Percentiles rank a stretch among this genome's conserved stretches.
Conservation (phyloP, 1,140 invertebrate genomes). For the Chrysoperla carnea region DNA sequence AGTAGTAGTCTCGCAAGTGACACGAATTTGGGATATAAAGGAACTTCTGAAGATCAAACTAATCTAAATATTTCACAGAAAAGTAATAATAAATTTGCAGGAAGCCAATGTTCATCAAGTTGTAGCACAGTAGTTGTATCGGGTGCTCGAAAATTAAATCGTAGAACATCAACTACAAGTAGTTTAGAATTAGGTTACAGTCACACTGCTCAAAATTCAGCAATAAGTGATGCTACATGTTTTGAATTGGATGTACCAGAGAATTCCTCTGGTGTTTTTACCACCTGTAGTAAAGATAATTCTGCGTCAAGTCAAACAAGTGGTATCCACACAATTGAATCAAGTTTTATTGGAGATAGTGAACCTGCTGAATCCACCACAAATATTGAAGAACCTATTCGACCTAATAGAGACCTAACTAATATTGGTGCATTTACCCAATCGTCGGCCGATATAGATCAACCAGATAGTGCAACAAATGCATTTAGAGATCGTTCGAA, state of each 20-base stretch:
- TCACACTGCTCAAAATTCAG: conserved; percentile 66
- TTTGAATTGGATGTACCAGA: conserved; percentile 27
- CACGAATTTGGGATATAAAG: conserved; percentile 19
- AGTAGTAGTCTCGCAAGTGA: conserved; percentile 11
- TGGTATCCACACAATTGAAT: conserved; percentile 56
- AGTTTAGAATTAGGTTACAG: conserved; percentile 64
- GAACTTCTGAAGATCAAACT: conserved; percentile 2
- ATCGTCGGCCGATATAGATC: conserved; percentile 5
- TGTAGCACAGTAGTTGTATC: conserved; percentile 65
- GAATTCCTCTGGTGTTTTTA: conserved; percentile 28
- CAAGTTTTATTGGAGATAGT: conserved; percentile 33
- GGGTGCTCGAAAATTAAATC: conserved; percentile 33
- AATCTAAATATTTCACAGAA: conserved; percentile 12
- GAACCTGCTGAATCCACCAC: conserved; percentile 18
- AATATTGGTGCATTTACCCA: conserved; percentile 11
- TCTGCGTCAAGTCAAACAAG: conserved; percentile 47
- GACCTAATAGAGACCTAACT: conserved; percentile 17
- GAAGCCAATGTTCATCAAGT: conserved; percentile 63
- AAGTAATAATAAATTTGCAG: conserved; percentile 25
- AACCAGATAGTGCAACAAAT: conserved; percentile 5
- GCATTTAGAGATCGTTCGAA: conserved; percentile 44
- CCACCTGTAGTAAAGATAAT: conserved; percentile 22
- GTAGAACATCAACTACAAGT: conserved; percentile 47
- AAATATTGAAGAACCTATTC: conserved; percentile 27
- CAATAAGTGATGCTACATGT: conserved; percentile 40